Conservation (phyloP, 2,797 vertebrate genomes). For the Taenioides sp. region DNA sequence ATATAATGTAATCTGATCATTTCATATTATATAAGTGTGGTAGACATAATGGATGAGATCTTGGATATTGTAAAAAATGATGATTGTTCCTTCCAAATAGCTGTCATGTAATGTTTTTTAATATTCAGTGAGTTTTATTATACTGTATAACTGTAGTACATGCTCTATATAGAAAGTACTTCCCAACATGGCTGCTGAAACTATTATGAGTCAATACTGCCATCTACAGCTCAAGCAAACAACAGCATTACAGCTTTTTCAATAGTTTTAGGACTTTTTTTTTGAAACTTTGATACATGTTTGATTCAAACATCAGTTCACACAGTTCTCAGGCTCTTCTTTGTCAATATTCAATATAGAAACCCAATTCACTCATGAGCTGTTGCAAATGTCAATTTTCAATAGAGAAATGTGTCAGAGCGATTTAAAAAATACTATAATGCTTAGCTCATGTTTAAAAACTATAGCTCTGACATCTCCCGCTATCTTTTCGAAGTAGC, state of each 20-base stretch:
- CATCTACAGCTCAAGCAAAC: conserved; percentile 42
- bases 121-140: not conserved
- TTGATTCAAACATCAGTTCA: too few relatives aligned
- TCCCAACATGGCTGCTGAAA: not conserved
- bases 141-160: not conserved
- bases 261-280: too few relatives aligned
- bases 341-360: too few relatives aligned
- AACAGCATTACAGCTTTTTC: conserved; percentile 20
- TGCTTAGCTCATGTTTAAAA: too few relatives aligned
- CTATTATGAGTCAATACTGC: conserved; percentile 34
- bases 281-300: too few relatives aligned
- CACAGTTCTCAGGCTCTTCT: too few relatives aligned
- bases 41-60: not conserved
- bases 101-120: not conserved
- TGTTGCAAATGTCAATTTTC: too few relatives aligned
- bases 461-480: not conserved
- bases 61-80: not conserved
- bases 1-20: not conserved
- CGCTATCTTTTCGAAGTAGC: not conserved
- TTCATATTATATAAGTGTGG: not conserved
- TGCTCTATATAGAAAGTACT: not conserved
- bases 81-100: not conserved
- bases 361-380: too few relatives aligned
- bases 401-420: too few relatives aligned
- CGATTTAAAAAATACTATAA: too few relatives aligned